Evolutionary conservation across 2,113 vertebrate species (phyloP).

Genomic region (Nestor notabilis): DNA sequence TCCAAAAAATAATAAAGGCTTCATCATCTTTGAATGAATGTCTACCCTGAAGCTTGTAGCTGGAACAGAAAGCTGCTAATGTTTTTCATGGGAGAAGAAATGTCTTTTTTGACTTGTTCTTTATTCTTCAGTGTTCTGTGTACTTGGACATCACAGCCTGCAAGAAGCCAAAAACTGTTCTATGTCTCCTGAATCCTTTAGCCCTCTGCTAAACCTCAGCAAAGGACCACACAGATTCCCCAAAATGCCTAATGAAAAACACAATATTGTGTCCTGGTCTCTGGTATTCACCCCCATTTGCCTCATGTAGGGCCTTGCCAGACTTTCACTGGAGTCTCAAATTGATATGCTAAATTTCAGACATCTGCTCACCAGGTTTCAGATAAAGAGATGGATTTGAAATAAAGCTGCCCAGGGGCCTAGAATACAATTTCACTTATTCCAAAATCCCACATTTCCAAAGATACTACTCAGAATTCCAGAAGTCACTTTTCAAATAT

Average conservation of each 20-base stretch:
- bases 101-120: not conserved
- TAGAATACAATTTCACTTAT: not conserved
- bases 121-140: not conserved
- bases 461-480: not conserved
- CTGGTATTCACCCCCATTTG: not conserved
- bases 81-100: not conserved
- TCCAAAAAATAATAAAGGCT: constrained; percentile 41
- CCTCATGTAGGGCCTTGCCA: not conserved
- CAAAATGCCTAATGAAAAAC: not conserved
- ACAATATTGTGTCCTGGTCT: not conserved
- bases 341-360: not conserved
- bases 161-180: not conserved
- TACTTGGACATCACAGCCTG: not conserved
- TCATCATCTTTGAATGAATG: constrained; percentile 1
- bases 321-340: not conserved
- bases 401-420: not conserved
- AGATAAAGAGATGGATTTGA: not conserved
- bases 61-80: not conserved
- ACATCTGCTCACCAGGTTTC: not conserved
- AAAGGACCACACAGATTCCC: not conserved
- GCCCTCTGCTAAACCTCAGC: not conserved
- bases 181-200: not conserved
- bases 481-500: not conserved
- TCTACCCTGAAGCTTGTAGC: not conserved
- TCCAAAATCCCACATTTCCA: not conserved